Conservation (phyloP, 2,797 vertebrate species). For the Falco peregrinus region DNA sequence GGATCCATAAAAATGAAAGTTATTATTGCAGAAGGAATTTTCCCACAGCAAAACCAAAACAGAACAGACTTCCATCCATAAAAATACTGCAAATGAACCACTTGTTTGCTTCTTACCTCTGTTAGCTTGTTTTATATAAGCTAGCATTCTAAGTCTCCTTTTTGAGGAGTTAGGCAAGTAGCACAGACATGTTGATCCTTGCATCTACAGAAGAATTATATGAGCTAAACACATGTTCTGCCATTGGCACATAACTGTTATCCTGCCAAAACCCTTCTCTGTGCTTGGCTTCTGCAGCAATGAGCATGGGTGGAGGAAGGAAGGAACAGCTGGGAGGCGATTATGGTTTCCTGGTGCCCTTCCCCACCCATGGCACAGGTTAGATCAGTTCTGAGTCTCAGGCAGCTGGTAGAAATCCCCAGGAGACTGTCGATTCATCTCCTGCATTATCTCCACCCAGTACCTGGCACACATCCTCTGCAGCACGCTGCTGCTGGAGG, state of each 20-base stretch:
- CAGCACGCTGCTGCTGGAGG: background rate
- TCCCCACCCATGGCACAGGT: constrained; percentile 62
- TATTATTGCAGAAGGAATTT: constrained; percentile 54
- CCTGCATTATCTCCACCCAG: constrained; percentile 43
- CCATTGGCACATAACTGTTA: constrained; percentile 38
- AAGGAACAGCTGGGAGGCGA: constrained; percentile 58
- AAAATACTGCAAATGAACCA: background rate
- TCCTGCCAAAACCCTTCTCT: constrained; percentile 32
- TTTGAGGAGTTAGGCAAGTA: background rate
- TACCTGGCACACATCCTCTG: constrained; percentile 19
- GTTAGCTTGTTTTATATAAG: background rate
- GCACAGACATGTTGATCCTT: constrained; percentile 46
- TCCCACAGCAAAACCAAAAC: constrained; percentile 61
- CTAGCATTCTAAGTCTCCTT: background rate
- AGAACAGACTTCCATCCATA: background rate
- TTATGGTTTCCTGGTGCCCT: constrained; percentile 56
- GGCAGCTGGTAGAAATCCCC: constrained; percentile 55
- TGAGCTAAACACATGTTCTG: constrained; percentile 49
- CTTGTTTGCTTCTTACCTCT: constrained; percentile 52
- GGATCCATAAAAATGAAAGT: constrained; percentile 60
- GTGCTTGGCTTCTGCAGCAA: constrained; percentile 19
- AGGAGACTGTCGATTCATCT: constrained; percentile 23
- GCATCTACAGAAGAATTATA: constrained; percentile 18
- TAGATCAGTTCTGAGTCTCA: constrained; percentile 45
- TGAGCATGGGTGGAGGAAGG: constrained; percentile 61